Percentiles rank a stretch among this genome's conserved stretches.
Evolutionary conservation across 1,140 invertebrate genomes (phyloP).

Genomic region (Calycopis cecrops): DNA sequence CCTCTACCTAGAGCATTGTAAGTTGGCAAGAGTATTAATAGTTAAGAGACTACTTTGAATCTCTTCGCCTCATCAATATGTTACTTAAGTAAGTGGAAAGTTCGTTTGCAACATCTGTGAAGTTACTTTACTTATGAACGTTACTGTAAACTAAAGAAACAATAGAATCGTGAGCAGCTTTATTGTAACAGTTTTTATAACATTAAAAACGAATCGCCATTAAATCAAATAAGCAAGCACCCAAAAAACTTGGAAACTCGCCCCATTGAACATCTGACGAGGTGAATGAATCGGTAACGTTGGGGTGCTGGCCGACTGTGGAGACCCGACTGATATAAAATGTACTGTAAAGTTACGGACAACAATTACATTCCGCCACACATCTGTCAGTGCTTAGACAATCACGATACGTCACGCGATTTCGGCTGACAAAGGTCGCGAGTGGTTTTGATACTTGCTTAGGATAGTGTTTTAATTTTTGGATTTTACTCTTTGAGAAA

Average conservation of each 20-base stretch:
- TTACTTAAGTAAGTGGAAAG: too few species aligned
- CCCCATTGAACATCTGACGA: conserved; percentile 71
- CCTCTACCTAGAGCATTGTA: too few species aligned
- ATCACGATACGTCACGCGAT: conserved; percentile 73
- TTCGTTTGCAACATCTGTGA: too few species aligned
- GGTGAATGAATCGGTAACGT: conserved; percentile 64
- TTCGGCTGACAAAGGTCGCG: conserved; percentile 25
- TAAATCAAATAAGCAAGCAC: conserved; percentile 52
- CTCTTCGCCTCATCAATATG: too few species aligned
- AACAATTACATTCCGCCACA: conserved; percentile 72
- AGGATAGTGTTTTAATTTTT: background rate
- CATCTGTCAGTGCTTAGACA: conserved; percentile 72
- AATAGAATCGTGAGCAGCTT: too few species aligned
- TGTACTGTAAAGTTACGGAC: conserved; percentile 58
- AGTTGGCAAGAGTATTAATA: too few species aligned
- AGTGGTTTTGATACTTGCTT: conserved; percentile 47
- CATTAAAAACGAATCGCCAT: conserved; percentile 24
- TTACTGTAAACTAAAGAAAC: too few species aligned
- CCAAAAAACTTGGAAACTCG: conserved; percentile 52
- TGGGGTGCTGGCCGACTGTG: conserved; percentile 40
- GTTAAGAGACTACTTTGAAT: too few species aligned
- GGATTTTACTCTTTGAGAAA: too few species aligned
- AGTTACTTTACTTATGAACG: too few species aligned
- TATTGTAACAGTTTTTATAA: too few species aligned
- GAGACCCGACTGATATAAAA: conserved; percentile 58